Base-by-base conservation (phyloP, 2,888 invertebrate species). In the Reticulitermes lucifugus region DNA sequence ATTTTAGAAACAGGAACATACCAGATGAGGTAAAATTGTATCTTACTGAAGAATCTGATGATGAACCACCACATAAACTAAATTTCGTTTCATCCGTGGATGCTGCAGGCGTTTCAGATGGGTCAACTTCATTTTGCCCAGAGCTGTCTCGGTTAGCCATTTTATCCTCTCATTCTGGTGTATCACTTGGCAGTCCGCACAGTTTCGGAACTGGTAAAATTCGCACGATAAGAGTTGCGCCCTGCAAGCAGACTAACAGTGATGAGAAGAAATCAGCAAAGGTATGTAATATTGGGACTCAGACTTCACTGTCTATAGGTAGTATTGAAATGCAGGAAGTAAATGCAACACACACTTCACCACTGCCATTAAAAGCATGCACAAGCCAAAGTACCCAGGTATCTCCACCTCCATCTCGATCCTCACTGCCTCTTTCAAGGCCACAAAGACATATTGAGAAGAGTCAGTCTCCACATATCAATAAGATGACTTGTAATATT, bases 41-140 rank as follows among this genome's bases (percentile, higher is more conserved):
- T 46, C 59, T 84, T 18, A 73, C 65, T 12, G 84, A 84, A 25
- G 87, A 86, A 18, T 71, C 79, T 21, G 84, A 84, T 41, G 82
- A 83, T 43, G 86, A 86, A 25, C 55, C 43, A 3, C 79, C 65
- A 77, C 51, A 51, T 9, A 79, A 82, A 51, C 6, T 60, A n/a
- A 59, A 41, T 9, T 73, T 73, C 35, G 7, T 46, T 7, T 71
- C 73, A 46, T 60, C 29, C 25, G 25, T 81, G 22, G 70, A 81
- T 46, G 22, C 83, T 29, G 55, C 46, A 73, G 82, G 43, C 21
- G n/a, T 75, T 29, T 86, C 85, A 3, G 83, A 85, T 71, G 82
- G 73, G 29, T 84, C 85, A 0, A 70, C 84, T 1, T 87, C 87
- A 18, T 82, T 85, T 75, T 86, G 86, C 41, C 85, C 87, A 14